Percentiles rank a stretch among this genome's conserved stretches.
phyloP scores from a whole-genome alignment of 2,113 vertebrate genomes.

The Ophiodon elongatus region DNA sequence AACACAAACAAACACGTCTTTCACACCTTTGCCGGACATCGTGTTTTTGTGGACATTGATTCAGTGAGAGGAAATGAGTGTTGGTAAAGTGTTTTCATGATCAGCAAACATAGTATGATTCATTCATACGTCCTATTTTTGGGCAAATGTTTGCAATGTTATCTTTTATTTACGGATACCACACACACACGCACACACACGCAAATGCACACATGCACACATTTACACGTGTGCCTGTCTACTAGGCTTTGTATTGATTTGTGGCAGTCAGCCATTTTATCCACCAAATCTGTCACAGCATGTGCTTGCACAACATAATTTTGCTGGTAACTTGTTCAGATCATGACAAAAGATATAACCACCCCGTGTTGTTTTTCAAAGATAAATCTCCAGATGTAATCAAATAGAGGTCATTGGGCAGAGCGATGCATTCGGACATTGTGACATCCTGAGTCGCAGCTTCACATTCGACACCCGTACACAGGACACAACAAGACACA shows the following conservation, averaged over 20 bases:
- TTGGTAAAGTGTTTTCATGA: conserved; percentile 12
- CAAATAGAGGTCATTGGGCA: conserved; percentile 47
- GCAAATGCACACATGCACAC: background rate
- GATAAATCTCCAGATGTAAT: conserved; percentile 15
- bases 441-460: conserved; percentile 47
- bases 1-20: background rate
- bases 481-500: conserved; percentile 1
- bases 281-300: background rate
- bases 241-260: background rate
- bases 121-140: conserved; percentile 18
- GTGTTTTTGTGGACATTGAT: conserved; percentile 28
- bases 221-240: background rate
- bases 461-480: conserved; percentile 14
- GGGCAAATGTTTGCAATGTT: conserved; percentile 24
- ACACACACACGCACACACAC: background rate
- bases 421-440: conserved; percentile 34
- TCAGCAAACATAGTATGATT: conserved; percentile 14
- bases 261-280: background rate
- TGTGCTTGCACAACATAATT: background rate
- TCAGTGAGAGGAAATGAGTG: conserved; percentile 18
- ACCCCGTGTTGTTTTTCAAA: conserved; percentile 4
- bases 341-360: background rate
- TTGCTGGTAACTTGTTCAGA: background rate
- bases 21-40: background rate
- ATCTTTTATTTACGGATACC: background rate